Percentiles rank a stretch among this genome's conserved stretches.
Conservation (phyloP, 2,113 vertebrate species). For the Hiodon alosoides region DNA sequence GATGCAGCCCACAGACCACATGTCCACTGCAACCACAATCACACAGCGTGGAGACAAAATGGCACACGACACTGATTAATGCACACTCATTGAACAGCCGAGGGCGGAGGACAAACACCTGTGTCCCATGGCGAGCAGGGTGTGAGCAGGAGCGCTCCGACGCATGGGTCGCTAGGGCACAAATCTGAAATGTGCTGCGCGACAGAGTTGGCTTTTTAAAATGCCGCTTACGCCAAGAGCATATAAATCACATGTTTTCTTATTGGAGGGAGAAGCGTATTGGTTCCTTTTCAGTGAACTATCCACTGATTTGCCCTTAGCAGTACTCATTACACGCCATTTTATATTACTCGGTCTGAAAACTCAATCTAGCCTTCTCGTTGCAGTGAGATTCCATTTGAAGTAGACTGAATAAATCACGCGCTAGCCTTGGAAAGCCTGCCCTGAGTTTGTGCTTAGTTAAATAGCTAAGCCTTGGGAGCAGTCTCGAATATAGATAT, state of each 20-base stretch:
- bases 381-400: background rate
- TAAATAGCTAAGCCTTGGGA: background rate
- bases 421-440: too few species aligned
- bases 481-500: too few species aligned
- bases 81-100: too few species aligned
- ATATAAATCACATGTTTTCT: background rate
- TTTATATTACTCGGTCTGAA: background rate
- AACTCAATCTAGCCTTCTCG: background rate
- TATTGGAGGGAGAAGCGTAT: background rate
- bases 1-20: slow-evolving; percentile 99
- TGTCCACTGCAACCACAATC: slow-evolving; percentile 89
- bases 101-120: background rate
- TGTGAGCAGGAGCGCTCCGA: too few species aligned
- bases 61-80: background rate
- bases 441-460: background rate
- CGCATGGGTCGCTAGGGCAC: too few species aligned
- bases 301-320: background rate
- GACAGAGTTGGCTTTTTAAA: too few species aligned
- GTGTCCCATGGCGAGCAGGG: background rate
- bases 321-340: background rate
- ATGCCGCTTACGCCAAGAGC: too few species aligned
- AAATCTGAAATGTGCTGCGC: too few species aligned
- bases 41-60: slow-evolving; percentile 42
- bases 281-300: background rate
- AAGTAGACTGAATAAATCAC: too few species aligned